A percentile compares a stretch with the other conserved stretches of the same genome.
Conservation (phyloP, 1,140 invertebrate genomes). For the Nasonia vitripennis region DNA sequence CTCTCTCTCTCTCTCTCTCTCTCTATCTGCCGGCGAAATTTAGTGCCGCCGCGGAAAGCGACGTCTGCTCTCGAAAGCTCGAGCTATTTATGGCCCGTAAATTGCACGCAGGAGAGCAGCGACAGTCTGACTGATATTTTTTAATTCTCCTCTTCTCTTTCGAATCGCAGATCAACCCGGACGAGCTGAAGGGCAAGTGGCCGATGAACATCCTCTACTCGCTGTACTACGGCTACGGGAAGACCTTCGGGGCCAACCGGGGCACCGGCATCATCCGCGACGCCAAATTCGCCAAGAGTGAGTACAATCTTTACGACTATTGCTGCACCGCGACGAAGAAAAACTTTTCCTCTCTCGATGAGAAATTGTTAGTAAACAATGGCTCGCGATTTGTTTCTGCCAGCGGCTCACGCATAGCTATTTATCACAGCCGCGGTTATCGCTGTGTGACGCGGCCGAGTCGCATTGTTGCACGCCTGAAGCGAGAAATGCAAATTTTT, state of each 20-base stretch:
- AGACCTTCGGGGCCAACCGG: constrained; percentile 82
- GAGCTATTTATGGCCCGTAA: too few species aligned
- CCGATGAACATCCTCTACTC: constrained; percentile 85
- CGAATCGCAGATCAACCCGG: constrained; percentile 77
- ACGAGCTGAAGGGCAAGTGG: constrained; percentile 84
- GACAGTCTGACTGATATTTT: too few species aligned
- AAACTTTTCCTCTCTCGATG: too few species aligned
- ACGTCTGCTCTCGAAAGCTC: too few species aligned
- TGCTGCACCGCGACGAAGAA: background rate
- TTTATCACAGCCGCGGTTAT: constrained; percentile 32
- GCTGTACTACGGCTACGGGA: constrained; percentile 85
- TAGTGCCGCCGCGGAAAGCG: too few species aligned
- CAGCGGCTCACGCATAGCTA: background rate
- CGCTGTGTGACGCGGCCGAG: background rate
- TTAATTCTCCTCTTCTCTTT: too few species aligned
- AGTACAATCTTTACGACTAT: constrained; percentile 1
- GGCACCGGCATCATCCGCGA: constrained; percentile 84
- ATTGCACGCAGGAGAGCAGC: too few species aligned
- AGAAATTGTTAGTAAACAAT: constrained; percentile 11
- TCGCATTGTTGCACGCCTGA: constrained; percentile 34
- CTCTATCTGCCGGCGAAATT: too few species aligned
- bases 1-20: too few species aligned
- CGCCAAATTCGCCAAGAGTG: constrained; percentile 80
- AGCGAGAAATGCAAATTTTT: constrained; percentile 21
- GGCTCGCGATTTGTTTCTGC: background rate